Conservation (phyloP, 2,113 vertebrate species). For the Anolis carolinensis region DNA sequence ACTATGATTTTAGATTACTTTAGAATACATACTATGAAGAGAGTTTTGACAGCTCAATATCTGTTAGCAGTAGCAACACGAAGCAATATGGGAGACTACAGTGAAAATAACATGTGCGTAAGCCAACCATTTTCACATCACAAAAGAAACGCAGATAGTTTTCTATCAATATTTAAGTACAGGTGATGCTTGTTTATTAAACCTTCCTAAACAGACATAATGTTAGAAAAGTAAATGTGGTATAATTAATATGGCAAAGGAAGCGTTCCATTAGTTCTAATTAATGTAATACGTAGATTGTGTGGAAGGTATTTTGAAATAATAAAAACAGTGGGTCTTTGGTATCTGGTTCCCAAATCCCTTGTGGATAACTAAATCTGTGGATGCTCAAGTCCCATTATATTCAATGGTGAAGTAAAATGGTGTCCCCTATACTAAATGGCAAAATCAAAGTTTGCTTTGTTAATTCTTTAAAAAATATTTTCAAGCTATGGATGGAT, state of each 20-base stretch:
- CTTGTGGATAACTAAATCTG: too few relatives aligned
- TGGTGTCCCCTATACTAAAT: too few relatives aligned
- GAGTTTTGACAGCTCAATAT: not conserved
- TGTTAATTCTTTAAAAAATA: too few relatives aligned
- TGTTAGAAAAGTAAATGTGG: conserved; percentile 65
- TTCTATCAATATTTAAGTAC: conserved; percentile 67
- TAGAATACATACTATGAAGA: not conserved
- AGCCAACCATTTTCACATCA: conserved; percentile 24
- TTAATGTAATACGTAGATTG: conserved; percentile 56
- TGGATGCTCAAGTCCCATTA: too few relatives aligned
- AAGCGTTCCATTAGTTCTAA: conserved; percentile 53
- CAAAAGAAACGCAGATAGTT: not conserved
- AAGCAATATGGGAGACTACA: not conserved
- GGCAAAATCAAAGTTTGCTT: too few relatives aligned
- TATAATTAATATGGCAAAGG: conserved; percentile 64
- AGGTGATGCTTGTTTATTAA: conserved; percentile 66
- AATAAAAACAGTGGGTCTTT: conserved; percentile 20
- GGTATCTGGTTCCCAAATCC: too few relatives aligned
- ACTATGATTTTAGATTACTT: not conserved
- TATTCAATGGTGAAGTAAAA: too few relatives aligned
- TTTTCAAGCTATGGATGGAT: too few relatives aligned
- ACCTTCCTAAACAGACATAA: conserved; percentile 65
- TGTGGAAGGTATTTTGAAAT: conserved; percentile 35
- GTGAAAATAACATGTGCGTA: not conserved
- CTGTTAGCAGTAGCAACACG: not conserved